phyloP scores from a whole-genome alignment of 2,888 invertebrate species.

The Pandemis cinnamomeana region DNA sequence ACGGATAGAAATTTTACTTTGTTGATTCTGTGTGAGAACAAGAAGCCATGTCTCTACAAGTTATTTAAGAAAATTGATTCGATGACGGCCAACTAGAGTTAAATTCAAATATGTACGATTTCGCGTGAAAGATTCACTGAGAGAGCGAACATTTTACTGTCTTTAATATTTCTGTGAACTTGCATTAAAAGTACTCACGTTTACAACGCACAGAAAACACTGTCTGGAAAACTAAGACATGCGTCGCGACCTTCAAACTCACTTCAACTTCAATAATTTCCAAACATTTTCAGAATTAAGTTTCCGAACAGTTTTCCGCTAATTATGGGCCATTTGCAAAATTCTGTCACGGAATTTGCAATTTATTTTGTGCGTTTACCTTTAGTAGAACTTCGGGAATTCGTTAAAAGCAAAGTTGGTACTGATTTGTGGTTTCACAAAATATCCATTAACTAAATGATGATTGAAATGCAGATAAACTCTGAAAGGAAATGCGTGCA shows the following conservation, averaged over 20 bases:
- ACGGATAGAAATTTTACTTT: neutral
- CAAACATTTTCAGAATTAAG: neutral
- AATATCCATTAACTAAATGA: conserved; percentile 5
- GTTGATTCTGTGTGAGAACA: too few relatives aligned
- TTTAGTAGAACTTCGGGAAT: conserved; percentile 1
- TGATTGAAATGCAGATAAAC: conserved; percentile 4
- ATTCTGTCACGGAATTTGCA: conserved; percentile 6
- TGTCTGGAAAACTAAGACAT: neutral
- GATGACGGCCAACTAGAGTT: too few relatives aligned
- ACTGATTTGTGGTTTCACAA: neutral
- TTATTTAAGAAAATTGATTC: too few relatives aligned
- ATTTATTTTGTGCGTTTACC: conserved; percentile 8
- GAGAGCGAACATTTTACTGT: too few relatives aligned
- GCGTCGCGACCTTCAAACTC: neutral
- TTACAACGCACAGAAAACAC: neutral
- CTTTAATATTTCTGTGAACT: too few relatives aligned
- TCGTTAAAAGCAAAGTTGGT: conserved; percentile 17
- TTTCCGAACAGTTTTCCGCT: conserved; percentile 5
- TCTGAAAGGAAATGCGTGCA: conserved; percentile 3
- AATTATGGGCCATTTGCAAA: conserved; percentile 8
- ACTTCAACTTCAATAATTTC: neutral
- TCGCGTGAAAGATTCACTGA: too few relatives aligned
- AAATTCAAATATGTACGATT: too few relatives aligned
- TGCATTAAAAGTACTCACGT: neutral
- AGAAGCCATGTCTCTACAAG: too few relatives aligned